Percentiles rank a stretch among this genome's conserved stretches.
Conservation (phyloP, 2,797 vertebrate species). For the Chloroceryle inda region DNA sequence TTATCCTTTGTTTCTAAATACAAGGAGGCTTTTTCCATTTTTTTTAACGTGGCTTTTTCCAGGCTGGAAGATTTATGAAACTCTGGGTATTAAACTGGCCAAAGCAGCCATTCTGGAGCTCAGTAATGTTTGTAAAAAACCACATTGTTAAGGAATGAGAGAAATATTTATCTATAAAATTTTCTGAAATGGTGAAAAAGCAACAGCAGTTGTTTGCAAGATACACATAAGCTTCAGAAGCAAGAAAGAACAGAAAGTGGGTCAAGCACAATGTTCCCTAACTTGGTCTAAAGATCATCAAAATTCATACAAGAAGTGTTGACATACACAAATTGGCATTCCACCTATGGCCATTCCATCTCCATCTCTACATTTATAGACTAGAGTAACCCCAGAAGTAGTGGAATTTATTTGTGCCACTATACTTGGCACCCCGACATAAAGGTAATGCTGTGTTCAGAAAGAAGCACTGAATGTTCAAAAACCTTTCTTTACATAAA, state of each 20-base stretch:
- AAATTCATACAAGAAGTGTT: background rate
- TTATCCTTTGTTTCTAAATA: background rate
- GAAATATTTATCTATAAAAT: background rate
- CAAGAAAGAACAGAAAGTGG: background rate
- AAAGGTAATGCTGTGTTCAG: constrained; percentile 49
- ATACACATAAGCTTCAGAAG: background rate
- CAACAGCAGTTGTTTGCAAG: background rate
- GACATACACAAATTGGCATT: background rate
- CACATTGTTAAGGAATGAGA: background rate
- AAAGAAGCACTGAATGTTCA: constrained; percentile 36
- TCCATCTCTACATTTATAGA: constrained; percentile 33
- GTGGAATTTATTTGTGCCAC: constrained; percentile 6
- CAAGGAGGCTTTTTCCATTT: background rate
- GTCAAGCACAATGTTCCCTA: background rate
- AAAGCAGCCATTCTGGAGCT: background rate
- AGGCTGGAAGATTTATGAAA: background rate
- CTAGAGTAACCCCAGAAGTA: constrained; percentile 12
- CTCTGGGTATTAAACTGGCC: background rate
- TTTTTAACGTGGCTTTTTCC: background rate
- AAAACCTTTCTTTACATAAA: constrained; percentile 48
- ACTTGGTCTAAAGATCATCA: background rate
- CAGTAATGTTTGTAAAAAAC: background rate
- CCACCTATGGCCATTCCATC: background rate
- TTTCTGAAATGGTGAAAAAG: background rate
- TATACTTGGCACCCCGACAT: constrained; percentile 17